Conservation (phyloP, 2,797 vertebrate species). For the Siniperca scherzeri region DNA sequence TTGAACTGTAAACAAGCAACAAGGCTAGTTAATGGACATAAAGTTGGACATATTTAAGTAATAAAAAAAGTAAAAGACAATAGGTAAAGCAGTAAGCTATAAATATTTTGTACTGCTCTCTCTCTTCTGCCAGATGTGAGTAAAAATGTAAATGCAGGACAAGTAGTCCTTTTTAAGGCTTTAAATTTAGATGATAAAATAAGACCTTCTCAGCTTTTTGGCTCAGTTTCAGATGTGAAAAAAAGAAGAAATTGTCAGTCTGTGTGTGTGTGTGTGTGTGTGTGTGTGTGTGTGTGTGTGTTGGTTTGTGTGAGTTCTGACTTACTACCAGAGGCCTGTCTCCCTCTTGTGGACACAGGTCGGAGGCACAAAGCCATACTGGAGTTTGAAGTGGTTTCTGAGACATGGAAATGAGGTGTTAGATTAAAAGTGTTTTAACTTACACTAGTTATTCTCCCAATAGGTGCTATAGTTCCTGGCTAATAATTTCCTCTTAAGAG, state of each 20-base stretch:
- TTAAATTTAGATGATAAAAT: background rate
- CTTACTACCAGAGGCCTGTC: conserved; percentile 42
- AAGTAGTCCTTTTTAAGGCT: background rate
- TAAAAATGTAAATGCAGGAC: too few relatives aligned
- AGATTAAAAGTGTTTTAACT: background rate
- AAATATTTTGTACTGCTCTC: too few relatives aligned
- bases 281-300: background rate
- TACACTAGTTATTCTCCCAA: background rate
- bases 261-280: background rate
- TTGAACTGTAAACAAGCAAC: too few relatives aligned
- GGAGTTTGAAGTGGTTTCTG: background rate
- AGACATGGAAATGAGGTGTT: background rate
- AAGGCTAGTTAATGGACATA: too few relatives aligned
- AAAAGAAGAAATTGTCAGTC: background rate
- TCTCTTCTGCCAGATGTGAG: too few relatives aligned
- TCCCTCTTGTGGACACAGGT: conserved; percentile 67
- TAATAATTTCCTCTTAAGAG: background rate
- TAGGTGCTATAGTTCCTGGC: background rate
- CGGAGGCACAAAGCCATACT: conserved; percentile 12
- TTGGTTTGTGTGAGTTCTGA: background rate
- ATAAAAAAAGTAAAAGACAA: too few relatives aligned
- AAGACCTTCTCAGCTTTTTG: background rate
- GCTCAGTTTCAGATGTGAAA: background rate
- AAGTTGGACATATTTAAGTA: too few relatives aligned
- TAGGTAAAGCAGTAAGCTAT: too few relatives aligned